Conservation (phyloP, 1,140 invertebrate genomes). For the Ditylenchus dipsaci region DNA sequence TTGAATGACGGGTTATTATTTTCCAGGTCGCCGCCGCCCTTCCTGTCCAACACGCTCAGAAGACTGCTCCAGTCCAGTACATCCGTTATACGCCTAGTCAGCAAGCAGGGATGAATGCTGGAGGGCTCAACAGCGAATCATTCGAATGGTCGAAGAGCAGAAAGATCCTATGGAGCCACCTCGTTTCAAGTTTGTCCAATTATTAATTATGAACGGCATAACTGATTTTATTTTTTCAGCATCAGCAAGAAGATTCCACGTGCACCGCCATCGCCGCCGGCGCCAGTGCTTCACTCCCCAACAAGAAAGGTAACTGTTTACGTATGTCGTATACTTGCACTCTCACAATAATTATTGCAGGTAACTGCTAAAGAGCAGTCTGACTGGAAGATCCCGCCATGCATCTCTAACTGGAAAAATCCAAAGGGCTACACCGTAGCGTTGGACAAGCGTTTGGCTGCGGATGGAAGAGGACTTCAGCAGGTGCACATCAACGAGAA, state of each 20-base stretch:
- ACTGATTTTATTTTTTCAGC: conserved; percentile 42
- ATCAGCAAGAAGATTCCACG: conserved; percentile 75
- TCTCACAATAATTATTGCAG: conserved; percentile 10
- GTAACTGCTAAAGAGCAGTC: conserved; percentile 84
- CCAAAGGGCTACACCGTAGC: conserved; percentile 96
- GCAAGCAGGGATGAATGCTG: conserved; percentile 69
- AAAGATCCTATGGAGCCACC: conserved; percentile 98
- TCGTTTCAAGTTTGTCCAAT: conserved; percentile 72
- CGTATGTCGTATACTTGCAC: background rate
- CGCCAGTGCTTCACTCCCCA: conserved; percentile 92
- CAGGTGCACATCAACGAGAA: conserved; percentile 95
- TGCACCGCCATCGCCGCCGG: conserved; percentile 93
- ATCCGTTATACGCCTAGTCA: conserved; percentile 85
- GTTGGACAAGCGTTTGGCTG: conserved; percentile 91
- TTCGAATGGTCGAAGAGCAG: conserved; percentile 89
- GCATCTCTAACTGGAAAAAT: conserved; percentile 99
- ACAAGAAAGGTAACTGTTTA: conserved; percentile 70
- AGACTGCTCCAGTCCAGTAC: conserved; percentile 80
- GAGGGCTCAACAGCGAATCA: conserved; percentile 96
- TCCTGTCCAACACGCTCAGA: conserved; percentile 84
- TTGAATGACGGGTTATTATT: background rate
- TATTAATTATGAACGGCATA: too few relatives aligned
- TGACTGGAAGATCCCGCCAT: conserved; percentile 99
- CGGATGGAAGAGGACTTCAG: conserved; percentile 92
- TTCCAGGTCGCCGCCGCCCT: conserved; percentile 72